Evolutionary conservation across 2,113 vertebrate genomes (phyloP), one percentile per base, ranked within the genome.

Genomic region (Saimiri boliviensis): DNA sequence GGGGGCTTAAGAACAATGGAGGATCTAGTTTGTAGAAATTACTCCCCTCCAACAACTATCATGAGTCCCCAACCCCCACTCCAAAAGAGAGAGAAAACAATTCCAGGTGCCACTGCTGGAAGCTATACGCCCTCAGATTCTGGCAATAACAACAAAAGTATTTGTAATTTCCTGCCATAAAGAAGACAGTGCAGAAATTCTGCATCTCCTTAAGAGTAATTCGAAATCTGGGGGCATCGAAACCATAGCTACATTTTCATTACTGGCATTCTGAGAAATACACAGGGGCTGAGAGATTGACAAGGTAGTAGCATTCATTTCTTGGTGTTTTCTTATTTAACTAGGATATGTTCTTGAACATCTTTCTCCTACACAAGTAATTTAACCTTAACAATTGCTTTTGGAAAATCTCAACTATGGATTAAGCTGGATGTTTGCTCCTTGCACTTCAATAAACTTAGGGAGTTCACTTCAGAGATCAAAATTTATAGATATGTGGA

Each of bases 81-180:
- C 37, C 32, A 25, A 87, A 89, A 94, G 37, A 68, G 25, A 86
- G 91, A 84, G 70, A 93, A 97, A 97, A 97, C 74, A 95, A 88
- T 96, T 10, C 52, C 86, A 82, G 90, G 63, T 97, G 91, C 35
- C 68, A 73, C 4, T 68, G 79, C 88, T 92, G 13, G 88, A 94
- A 95, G 95, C 79, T 73, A 89, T 52, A 88, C 27, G 1, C 89
- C 96, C 63, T 97, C 76, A 66, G 93, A 95, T 87, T 82, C 89
- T 94, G 47, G 49, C 74, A 95, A 66, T 52, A 94, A 81, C 58
- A 96, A 94, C 37, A 25, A 86, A 81, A 66, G 40, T 19, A 58
- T 68, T 81, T 83, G 68, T 70, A 95, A 97, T 93, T 97, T 95
- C 80, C 96, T 93, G 77, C 80, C 27, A n/a, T 77, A 87, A 93